Evolutionary conservation across 2,797 vertebrate genomes (phyloP), one percentile per base, ranked within the genome.

Genomic region (Protosalanx chinensis): DNA sequence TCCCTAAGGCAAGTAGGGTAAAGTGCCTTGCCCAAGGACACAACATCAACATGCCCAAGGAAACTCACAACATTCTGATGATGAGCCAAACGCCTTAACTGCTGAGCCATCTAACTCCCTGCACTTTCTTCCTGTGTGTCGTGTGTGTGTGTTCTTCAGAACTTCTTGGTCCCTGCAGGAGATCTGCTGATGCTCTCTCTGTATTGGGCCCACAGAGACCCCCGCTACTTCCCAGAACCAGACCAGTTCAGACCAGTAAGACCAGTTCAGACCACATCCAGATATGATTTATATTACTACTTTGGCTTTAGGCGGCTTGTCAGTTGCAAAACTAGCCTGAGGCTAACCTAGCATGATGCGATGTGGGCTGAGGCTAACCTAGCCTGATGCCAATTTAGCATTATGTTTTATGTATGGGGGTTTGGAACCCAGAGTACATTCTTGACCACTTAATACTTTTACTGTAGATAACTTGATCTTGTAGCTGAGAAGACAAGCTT

Each of bases 141-240:
- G 70, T 75, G 64, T 27, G 49, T 63, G 15, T 23, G 84, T 60
- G 71, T 77, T 1, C 88, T 80, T 72, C 83, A 95, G 94, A 91
- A 90, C 86, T 93, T 92, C 51, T 85, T 75, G 0, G 5, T 95
- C 64, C 94, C 93, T 82, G 75, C 91, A 71, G 94, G 94, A 59
- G 94, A 95, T 80, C 79, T 94, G 81, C 64, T 95, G 79, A 91
- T 93, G 89, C 41, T 94, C 79, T 95, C 93, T 6, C 93, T 93
- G 0, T 95, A 92, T 74, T 95, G 93, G 93, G 78, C 91, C 15
- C 94, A 95, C 62, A 87, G 93, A 81, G 92, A 95, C 79, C 92
- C 93, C 33, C 90, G 91, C 67, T 88, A 90, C 77, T 95, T 95
- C 84, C 92, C 93, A 56, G 92, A 94, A 29, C 93, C 93, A 5